Evolutionary conservation across 2,113 vertebrate genomes (phyloP).

Genomic region (Scortum barcoo): DNA sequence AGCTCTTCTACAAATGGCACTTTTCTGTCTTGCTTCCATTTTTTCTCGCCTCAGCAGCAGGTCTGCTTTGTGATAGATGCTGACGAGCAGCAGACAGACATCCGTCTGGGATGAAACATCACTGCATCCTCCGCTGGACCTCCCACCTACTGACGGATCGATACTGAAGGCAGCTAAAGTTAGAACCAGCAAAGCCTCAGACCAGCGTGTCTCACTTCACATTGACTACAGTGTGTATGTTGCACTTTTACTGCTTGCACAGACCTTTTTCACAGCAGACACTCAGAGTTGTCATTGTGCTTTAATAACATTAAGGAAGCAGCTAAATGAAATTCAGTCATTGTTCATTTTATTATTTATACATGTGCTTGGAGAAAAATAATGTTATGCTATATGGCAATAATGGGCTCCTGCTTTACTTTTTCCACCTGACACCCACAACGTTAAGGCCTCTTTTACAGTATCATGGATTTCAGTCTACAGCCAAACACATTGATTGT

Average conservation of each 20-base stretch:
- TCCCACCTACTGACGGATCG: conserved; percentile 52
- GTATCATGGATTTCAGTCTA: no score
- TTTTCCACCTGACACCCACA: no score
- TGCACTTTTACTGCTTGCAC: conserved; percentile 31
- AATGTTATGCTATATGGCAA: no score
- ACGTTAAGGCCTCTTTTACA: no score
- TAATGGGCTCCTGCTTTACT: no score
- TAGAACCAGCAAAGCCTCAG: conserved; percentile 35
- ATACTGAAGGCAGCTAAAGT: conserved; percentile 56
- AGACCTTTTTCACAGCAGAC: not conserved
- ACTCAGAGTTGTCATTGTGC: not conserved
- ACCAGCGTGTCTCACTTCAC: not conserved
- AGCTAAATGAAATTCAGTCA: not conserved
- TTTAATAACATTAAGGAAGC: not conserved
- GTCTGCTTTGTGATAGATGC: conserved; percentile 36
- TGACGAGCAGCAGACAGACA: conserved; percentile 74
- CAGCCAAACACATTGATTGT: no score
- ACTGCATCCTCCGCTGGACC: conserved; percentile 47
- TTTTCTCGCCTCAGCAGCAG: conserved; percentile 44
- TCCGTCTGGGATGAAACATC: conserved; percentile 54
- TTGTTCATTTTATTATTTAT: not conserved
- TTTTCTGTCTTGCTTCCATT: not conserved
- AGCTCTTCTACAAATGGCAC: not conserved
- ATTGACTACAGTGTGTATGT: not conserved
- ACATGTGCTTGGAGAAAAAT: no score